Evolutionary conservation across 2,797 vertebrate species (phyloP).

Genomic region (Amphiprion clarkii): DNA sequence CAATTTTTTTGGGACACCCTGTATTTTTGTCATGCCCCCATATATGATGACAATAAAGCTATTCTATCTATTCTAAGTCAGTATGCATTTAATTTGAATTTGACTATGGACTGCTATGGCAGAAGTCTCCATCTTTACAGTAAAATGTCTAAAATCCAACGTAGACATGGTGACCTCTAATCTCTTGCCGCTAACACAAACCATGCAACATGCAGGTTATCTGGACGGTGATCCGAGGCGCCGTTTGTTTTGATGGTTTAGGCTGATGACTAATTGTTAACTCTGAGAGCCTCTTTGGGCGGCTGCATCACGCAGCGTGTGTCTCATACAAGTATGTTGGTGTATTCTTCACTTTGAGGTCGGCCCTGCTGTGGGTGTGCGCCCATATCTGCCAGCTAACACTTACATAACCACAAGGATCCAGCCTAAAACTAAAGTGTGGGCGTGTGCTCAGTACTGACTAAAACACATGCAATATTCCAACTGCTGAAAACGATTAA

Average conservation of each 20-base stretch:
- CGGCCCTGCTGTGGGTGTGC: constrained; percentile 69
- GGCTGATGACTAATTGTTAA: constrained; percentile 57
- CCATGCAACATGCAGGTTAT: not conserved
- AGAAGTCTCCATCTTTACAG: not conserved
- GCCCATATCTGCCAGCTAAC: constrained; percentile 63
- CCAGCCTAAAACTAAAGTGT: constrained; percentile 53
- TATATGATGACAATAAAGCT: too few relatives aligned
- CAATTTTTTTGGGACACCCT: too few relatives aligned
- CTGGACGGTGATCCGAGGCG: not conserved
- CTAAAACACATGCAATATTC: constrained; percentile 44
- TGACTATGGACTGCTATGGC: too few relatives aligned
- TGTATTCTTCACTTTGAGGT: constrained; percentile 51
- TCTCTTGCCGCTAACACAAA: not conserved
- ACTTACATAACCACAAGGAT: constrained; percentile 73
- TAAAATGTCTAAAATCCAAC: not conserved
- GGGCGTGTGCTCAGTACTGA: constrained; percentile 66
- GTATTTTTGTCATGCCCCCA: too few relatives aligned
- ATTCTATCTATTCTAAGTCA: too few relatives aligned
- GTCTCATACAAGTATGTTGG: constrained; percentile 48
- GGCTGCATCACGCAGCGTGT: constrained; percentile 16
- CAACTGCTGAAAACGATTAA: constrained; percentile 57
- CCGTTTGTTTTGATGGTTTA: constrained; percentile 30
- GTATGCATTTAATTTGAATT: not conserved
- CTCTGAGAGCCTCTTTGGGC: constrained; percentile 29
- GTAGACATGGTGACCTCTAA: not conserved